These are phyloP conservation scores for Nasonia longicornis DNA, from an alignment of 1,140 invertebrate species.

Conservation along the genomic window DNA sequence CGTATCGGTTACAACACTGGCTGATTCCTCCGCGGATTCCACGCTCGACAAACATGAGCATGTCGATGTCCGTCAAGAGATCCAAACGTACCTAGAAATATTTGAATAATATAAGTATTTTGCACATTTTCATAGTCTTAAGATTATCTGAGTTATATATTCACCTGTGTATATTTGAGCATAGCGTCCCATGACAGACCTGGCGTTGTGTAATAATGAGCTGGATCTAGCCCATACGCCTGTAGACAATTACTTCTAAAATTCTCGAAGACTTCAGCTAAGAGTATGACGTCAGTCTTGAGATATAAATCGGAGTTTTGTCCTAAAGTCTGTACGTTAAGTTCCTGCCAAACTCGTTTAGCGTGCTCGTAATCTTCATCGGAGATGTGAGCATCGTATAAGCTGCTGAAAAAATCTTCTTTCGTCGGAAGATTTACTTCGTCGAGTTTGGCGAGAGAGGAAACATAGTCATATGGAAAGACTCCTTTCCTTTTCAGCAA, in stretches of 20 bases:
- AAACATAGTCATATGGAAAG: constrained; percentile 42
- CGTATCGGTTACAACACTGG: background rate
- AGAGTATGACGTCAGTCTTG: too few species aligned
- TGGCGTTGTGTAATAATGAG: background rate
- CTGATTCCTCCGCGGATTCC: background rate
- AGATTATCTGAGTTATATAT: too few species aligned
- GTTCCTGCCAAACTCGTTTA: too few species aligned
- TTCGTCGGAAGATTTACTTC: constrained; percentile 65
- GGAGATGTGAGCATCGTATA: too few species aligned
- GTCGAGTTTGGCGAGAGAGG: constrained; percentile 52
- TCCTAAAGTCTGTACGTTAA: too few species aligned
- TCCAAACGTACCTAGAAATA: too few species aligned
- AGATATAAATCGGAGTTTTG: too few species aligned
- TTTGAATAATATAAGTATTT: too few species aligned
- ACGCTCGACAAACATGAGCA: background rate
- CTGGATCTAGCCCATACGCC: constrained; percentile 4
- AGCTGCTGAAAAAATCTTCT: constrained; percentile 32
- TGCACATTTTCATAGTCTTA: too few species aligned
- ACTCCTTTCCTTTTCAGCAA: constrained; percentile 31
- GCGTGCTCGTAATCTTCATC: too few species aligned
- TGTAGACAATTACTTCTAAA: too few species aligned
- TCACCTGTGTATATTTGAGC: background rate
- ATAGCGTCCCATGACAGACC: background rate
- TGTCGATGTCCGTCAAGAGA: constrained; percentile 44
- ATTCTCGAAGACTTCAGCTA: too few species aligned